Evolutionary conservation across 2,797 vertebrate genomes (phyloP).

Genomic region (Tapirus indicus): DNA sequence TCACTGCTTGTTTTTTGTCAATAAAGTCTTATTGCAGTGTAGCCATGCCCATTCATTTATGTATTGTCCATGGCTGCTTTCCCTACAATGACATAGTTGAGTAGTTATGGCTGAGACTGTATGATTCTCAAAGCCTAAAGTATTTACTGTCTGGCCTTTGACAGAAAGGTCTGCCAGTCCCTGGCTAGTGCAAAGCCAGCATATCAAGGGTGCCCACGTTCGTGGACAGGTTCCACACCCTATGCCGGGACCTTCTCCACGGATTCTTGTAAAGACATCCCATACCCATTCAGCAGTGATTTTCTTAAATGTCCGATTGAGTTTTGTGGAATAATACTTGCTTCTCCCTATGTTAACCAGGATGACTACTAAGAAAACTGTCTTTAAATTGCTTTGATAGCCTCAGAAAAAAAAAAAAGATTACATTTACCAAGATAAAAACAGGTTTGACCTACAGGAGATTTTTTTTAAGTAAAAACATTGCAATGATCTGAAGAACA

Average conservation of each 20-base stretch:
- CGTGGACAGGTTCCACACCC: background rate
- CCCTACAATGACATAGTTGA: background rate
- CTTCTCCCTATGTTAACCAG: background rate
- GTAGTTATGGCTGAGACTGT: background rate
- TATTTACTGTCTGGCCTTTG: background rate
- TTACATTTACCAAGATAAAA: background rate
- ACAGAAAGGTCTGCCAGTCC: background rate
- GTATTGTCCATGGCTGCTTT: background rate
- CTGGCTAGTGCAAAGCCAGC: background rate
- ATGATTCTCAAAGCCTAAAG: background rate
- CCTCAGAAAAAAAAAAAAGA: background rate
- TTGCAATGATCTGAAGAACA: background rate
- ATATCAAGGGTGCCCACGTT: background rate
- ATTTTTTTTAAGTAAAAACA: background rate
- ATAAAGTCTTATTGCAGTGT: background rate
- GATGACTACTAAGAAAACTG: background rate
- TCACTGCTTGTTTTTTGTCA: background rate
- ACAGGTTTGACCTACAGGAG: background rate
- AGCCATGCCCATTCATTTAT: background rate
- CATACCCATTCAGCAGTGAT: too few relatives aligned
- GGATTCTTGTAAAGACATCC: background rate
- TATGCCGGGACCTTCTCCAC: rapidly evolving
- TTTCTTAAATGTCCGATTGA: background rate
- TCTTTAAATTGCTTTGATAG: constrained; percentile 12
- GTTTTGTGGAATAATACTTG: background rate